phyloP scores from a whole-genome alignment of 1,140 invertebrate species.

The Trichogramma pretiosum region DNA sequence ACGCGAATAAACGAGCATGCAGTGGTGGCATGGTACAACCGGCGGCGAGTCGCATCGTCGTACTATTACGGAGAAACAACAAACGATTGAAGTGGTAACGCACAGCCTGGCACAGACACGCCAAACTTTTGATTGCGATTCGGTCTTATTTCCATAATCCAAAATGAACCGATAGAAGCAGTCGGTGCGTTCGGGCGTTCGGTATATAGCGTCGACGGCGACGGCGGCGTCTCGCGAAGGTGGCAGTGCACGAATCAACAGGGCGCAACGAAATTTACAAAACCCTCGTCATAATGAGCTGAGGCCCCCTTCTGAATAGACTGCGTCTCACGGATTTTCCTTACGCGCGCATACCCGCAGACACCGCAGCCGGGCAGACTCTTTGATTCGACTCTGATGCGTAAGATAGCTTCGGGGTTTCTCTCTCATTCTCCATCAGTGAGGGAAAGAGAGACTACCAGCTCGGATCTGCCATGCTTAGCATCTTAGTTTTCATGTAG shows the following conservation, averaged over 20 bases:
- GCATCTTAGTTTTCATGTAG: conserved; percentile 1
- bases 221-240: too few species aligned
- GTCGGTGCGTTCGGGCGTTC: too few species aligned
- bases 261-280: conserved; percentile 11
- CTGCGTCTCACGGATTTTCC: conserved; percentile 3
- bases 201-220: too few species aligned
- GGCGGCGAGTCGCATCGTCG: too few species aligned
- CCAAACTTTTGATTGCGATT: conserved; percentile 15
- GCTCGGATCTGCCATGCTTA: conserved; percentile 6
- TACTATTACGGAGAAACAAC: conserved; percentile 11
- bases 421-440: too few species aligned
- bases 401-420: conserved; percentile 6
- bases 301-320: neutral
- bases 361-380: neutral
- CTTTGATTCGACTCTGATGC: conserved; percentile 6
- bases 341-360: neutral
- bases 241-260: conserved; percentile 11
- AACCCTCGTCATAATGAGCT: conserved; percentile 7
- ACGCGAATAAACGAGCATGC: too few species aligned
- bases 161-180: conserved; percentile 11
- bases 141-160: conserved; percentile 14
- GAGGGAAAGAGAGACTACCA: neutral
- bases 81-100: conserved; percentile 10
- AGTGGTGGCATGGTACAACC: too few species aligned
- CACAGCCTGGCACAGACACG: neutral